A percentile compares a stretch with the other conserved stretches of the same genome.
Conservation (phyloP, 53 echinoderm and acorn worm species). For the Hippasteria phrygiana region DNA sequence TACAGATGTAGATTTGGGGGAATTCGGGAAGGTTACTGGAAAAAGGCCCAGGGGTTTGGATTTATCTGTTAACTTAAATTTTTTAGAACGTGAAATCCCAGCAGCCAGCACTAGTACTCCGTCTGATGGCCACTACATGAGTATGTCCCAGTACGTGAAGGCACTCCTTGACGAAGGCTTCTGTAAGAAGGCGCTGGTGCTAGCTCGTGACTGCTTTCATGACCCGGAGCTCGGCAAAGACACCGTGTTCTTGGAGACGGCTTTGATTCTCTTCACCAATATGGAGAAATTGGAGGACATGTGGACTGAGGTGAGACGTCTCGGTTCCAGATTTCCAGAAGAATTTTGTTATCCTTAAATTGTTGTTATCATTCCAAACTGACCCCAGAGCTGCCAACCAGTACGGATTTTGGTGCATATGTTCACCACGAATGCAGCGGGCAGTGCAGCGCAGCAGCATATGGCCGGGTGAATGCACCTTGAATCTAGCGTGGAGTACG, state of each 20-base stretch:
- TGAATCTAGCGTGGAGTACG: too few species aligned
- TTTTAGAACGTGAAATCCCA: neutral
- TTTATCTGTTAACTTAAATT: neutral
- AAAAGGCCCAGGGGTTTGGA: neutral
- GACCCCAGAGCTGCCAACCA: too few species aligned
- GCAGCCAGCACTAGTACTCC: neutral
- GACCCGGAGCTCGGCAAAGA: constrained; percentile 62
- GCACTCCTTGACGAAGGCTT: constrained; percentile 55
- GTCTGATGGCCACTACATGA: neutral
- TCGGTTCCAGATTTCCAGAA: neutral
- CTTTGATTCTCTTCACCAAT: constrained; percentile 51
- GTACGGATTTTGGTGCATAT: too few species aligned
- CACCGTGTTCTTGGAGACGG: constrained; percentile 65
- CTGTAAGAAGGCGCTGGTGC: constrained; percentile 55
- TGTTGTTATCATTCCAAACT: too few species aligned
- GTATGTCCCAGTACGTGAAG: constrained; percentile 29
- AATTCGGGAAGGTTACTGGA: neutral
- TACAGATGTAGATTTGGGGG: too few species aligned
- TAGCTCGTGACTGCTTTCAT: constrained; percentile 45
- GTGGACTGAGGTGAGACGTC: constrained; percentile 62
- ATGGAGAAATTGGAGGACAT: constrained; percentile 56
- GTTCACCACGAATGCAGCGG: too few species aligned
- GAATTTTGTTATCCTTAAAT: neutral
- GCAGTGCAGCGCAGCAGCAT: too few species aligned
- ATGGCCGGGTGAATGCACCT: too few species aligned